Conservation (phyloP, 2,113 vertebrate species). For the Heterotis niloticus region DNA sequence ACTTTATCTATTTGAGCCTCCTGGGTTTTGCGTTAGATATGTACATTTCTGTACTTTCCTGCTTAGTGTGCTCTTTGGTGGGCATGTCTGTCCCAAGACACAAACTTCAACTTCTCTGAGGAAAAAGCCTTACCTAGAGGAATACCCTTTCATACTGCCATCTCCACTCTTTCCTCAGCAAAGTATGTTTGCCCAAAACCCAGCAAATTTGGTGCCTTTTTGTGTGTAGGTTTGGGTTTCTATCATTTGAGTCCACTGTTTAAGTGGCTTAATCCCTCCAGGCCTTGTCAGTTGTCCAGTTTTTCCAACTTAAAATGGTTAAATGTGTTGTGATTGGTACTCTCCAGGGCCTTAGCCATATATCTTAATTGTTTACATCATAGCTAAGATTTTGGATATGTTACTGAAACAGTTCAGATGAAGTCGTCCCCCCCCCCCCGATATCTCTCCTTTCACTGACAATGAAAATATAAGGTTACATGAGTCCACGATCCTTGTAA, state of each 20-base stretch:
- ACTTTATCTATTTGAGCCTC: too few relatives aligned
- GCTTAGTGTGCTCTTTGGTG: neutral
- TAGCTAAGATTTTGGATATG: too few relatives aligned
- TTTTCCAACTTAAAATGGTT: neutral
- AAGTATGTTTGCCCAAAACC: too few relatives aligned
- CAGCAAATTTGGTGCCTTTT: too few relatives aligned
- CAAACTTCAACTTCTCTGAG: neutral
- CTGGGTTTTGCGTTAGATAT: neutral
- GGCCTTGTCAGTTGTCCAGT: too few relatives aligned
- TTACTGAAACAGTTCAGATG: too few relatives aligned
- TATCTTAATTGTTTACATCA: neutral
- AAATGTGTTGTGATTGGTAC: neutral
- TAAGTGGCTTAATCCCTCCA: too few relatives aligned
- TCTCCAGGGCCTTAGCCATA: too few relatives aligned
- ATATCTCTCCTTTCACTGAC: too few relatives aligned
- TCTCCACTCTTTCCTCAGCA: neutral
- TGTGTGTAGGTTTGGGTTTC: neutral
- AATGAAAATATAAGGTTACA: too few relatives aligned
- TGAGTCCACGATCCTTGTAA: too few relatives aligned
- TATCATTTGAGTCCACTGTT: neutral
- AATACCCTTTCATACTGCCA: neutral
- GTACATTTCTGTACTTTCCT: neutral
- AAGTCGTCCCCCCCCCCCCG: too few relatives aligned
- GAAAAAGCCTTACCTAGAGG: neutral
- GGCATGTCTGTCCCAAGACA: neutral